Base-by-base conservation (phyloP, 2,888 invertebrate genomes). In the Luffia ferchaultella region DNA sequence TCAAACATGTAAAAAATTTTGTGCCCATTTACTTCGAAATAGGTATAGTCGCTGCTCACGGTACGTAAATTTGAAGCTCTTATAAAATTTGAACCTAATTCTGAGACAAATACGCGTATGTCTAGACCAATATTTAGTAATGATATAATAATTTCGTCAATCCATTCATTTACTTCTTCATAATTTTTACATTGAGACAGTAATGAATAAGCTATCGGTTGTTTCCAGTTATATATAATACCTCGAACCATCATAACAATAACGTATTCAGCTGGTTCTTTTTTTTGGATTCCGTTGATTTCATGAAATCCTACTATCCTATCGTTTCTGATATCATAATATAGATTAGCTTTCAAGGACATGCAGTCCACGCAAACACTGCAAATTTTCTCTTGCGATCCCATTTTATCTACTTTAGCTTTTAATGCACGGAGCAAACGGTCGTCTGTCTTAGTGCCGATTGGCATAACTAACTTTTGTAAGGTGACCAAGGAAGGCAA, bases 1-100 rank as follows among this genome's bases (percentile, higher is more conserved):
- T 64, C 62, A 56, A 62, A 64, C 51, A 67, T 57, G 46, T 62
- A 60, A 50, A 57, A 63, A 20, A 63, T 60, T 55, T 63, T 66
- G 52, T n/a, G 54, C 16, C 51, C 30, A 48, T 53, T 54, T 16
- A 64, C 47, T n/a, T n/a, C n/a, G n/a, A 48, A 49, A 55, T 41
- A 63, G 64, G 54, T 58, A 63, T 15, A 64, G 57, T 44, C 44
- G 50, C 16, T 63, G 55, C 16, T 47, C 47, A 18, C 57, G 50
- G 18, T 30, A 54, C 56, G 59, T 41, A 55, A 49, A 52, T 55
- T 59, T 3, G 58, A 54, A 12, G 46, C 50, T 0, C 54, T 57
- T 2, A 55, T 52, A 17, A 61, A 50, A 49, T 61, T 55, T 12
- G 58, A 55, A 20, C 55, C 57, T 30, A 42, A 40, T 19, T 51